Evolutionary conservation across 23 tunicate genomes (phyloP).

Genomic region (Clavelina lepadiformis): DNA sequence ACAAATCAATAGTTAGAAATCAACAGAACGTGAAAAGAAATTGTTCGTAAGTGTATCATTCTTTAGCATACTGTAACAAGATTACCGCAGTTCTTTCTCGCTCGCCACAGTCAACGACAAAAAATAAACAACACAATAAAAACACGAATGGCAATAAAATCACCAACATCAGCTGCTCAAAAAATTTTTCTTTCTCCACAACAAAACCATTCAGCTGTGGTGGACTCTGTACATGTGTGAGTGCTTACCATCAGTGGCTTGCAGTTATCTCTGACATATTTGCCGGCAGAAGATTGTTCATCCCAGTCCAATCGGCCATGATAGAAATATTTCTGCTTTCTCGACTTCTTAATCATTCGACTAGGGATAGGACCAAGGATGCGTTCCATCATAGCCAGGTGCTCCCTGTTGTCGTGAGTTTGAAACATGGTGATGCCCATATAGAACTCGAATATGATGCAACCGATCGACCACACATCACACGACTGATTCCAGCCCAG

Average conservation of each 20-base stretch:
- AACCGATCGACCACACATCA: slow-evolving; percentile 99
- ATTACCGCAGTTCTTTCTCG: no score
- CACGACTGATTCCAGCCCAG: slow-evolving; percentile 98
- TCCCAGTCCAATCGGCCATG: slow-evolving; percentile 93
- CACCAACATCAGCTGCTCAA: no score
- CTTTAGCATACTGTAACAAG: no score
- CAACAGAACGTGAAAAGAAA: no score
- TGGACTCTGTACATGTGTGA: no score
- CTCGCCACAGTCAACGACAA: no score
- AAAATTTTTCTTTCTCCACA: no score
- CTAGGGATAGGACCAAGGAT: slow-evolving; percentile 92
- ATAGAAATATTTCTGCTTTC: slow-evolving; percentile 89
- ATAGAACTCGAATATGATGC: slow-evolving; percentile 97
- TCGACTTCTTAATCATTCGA: slow-evolving; percentile 73
- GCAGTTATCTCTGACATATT: slow-evolving; percentile 98
- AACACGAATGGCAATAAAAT: no score
- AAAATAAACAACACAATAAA: no score
- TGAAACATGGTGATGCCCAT: slow-evolving; percentile 99
- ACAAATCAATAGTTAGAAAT: background rate
- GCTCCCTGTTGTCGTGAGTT: slow-evolving; percentile 99
- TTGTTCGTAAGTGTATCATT: no score
- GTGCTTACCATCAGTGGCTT: slow-evolving; percentile 93
- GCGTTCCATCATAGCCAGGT: slow-evolving; percentile 99
- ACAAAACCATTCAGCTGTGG: no score
- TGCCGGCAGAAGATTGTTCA: slow-evolving; percentile 83